Conservation (phyloP, 2,113 vertebrate species). For the Hoplias malabaricus region DNA sequence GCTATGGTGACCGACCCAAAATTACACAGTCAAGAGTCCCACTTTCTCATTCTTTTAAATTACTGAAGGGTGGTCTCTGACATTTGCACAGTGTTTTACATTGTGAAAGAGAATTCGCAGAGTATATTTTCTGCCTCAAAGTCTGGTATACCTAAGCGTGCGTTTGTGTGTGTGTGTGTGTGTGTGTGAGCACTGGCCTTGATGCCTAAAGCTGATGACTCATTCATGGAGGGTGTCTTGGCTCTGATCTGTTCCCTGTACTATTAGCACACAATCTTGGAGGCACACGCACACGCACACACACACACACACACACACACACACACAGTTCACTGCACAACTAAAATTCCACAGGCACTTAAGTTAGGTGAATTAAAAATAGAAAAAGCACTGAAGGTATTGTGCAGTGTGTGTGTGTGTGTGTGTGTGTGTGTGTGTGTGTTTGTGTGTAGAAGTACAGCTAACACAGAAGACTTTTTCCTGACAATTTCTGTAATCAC, state of each 20-base stretch:
- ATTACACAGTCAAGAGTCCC: too few species aligned
- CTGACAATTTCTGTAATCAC: neutral
- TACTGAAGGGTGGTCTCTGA: too few species aligned
- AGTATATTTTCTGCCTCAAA: neutral
- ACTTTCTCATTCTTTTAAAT: too few species aligned
- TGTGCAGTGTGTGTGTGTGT: slow-evolving; percentile 4
- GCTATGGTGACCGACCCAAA: too few species aligned
- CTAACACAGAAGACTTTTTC: slow-evolving; percentile 22
- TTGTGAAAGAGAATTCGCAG: too few species aligned
- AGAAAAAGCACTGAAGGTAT: slow-evolving; percentile 39
- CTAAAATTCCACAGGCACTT: slow-evolving; percentile 39
- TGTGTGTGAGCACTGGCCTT: slow-evolving; percentile 7
- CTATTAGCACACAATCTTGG: slow-evolving; percentile 65
- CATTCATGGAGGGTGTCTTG: slow-evolving; percentile 64
- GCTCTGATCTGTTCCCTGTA: slow-evolving; percentile 46
- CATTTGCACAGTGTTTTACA: too few species aligned
- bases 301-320: slow-evolving; percentile 58
- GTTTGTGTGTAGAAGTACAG: slow-evolving; percentile 1
- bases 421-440: slow-evolving; percentile 11
- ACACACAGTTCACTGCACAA: slow-evolving; percentile 52
- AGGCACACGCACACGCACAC: slow-evolving; percentile 53
- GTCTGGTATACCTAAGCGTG: neutral
- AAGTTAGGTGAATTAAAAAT: neutral
- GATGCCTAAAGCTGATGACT: slow-evolving; percentile 54
- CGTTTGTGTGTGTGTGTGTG: neutral